These are phyloP conservation scores for Cyanistes caeruleus DNA, from an alignment of 2,113 vertebrate species.

Conservation along the genomic window DNA sequence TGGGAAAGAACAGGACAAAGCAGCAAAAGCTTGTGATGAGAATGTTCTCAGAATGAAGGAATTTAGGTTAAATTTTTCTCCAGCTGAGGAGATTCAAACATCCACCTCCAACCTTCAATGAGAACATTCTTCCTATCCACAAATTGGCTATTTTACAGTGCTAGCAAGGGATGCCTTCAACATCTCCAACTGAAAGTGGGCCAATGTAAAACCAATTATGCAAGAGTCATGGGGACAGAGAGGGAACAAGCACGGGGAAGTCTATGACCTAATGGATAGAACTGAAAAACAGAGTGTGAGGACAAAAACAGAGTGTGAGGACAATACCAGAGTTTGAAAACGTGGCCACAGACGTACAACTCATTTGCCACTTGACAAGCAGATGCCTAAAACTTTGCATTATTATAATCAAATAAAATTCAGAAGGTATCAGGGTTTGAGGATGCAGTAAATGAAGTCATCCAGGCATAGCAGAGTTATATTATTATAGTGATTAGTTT, in stretches of 20 bases:
- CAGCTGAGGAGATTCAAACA: constrained; percentile 51
- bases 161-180: not conserved
- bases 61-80: constrained; percentile 53
- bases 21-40: not conserved
- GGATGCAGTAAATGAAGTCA: constrained; percentile 15
- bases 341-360: not conserved
- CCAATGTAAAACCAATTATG: constrained; percentile 50
- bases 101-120: not conserved
- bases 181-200: constrained; percentile 5
- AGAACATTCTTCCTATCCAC: not conserved
- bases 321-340: not conserved
- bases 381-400: not conserved
- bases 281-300: not conserved
- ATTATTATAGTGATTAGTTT: constrained; percentile 44
- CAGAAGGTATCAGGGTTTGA: not conserved
- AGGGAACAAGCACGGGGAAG: not conserved
- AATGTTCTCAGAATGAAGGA: constrained; percentile 35
- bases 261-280: not conserved
- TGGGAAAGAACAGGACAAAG: constrained; percentile 12
- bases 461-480: constrained; percentile 8
- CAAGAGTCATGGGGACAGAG: constrained; percentile 33
- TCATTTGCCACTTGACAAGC: not conserved
- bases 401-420: not conserved
- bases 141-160: constrained; percentile 46
- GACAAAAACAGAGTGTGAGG: not conserved